Percentiles rank a stretch among this genome's conserved stretches.
These are phyloP conservation scores for Girardia tigrina DNA, from an alignment of 2,888 invertebrate genomes.

Conservation along the genomic window DNA sequence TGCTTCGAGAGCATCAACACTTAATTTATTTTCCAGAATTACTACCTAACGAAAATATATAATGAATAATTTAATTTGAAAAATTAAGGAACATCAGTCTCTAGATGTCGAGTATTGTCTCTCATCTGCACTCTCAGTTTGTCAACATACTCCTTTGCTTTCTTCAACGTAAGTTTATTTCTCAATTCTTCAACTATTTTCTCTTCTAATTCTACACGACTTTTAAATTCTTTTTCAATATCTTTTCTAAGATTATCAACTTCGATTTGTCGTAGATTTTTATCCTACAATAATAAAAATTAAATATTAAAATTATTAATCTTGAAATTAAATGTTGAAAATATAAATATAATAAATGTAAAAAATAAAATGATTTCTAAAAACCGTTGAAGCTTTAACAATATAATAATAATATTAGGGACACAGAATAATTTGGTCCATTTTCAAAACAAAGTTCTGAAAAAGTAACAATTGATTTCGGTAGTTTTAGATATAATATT, in stretches of 20 bases:
- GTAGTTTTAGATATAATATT: too few species aligned
- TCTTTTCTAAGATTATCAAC: slow-evolving; percentile 46
- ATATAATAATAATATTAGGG: too few species aligned
- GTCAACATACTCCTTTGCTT: slow-evolving; percentile 48
- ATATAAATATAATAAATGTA: too few species aligned
- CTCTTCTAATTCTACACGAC: slow-evolving; percentile 48
- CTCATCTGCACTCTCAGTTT: slow-evolving; percentile 46
- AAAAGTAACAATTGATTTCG: too few species aligned
- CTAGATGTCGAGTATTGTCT: slow-evolving; percentile 45
- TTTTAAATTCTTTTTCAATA: slow-evolving; percentile 46
- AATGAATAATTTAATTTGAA: neutral
- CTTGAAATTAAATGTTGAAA: too few species aligned
- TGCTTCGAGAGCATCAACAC: slow-evolving; percentile 44
- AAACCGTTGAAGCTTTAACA: too few species aligned
- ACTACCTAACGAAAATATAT: slow-evolving; percentile 40
- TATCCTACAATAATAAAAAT: too few species aligned
- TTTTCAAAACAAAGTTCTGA: too few species aligned
- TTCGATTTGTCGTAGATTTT: slow-evolving; percentile 40
- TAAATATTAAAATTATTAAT: too few species aligned
- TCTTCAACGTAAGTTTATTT: slow-evolving; percentile 48
- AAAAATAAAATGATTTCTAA: too few species aligned
- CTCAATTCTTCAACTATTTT: slow-evolving; percentile 48
- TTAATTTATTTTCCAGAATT: slow-evolving; percentile 47
- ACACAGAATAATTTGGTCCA: too few species aligned
- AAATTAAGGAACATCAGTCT: slow-evolving; percentile 37